Evolutionary conservation across 2,797 vertebrate species (phyloP).

Genomic region (Gambusia yucatana): DNA sequence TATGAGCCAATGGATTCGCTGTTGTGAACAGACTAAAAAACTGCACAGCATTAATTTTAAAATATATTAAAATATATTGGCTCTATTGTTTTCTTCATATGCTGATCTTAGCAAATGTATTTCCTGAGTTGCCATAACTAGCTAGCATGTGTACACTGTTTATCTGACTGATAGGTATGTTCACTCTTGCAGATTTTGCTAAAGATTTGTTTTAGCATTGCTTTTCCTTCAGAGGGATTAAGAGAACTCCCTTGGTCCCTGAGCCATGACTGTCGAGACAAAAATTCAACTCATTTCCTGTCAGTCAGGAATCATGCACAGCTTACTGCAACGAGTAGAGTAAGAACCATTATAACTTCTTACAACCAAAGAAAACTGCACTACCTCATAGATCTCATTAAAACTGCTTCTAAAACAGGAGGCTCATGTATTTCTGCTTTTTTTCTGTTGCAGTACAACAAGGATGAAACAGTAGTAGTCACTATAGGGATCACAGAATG

Average conservation of each 20-base stretch:
- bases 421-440: not conserved
- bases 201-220: not conserved
- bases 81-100: not conserved
- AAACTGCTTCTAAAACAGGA: not conserved
- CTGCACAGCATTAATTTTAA: not conserved
- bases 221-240: not conserved
- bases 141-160: not conserved
- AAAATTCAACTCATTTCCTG: not conserved
- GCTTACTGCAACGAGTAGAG: not conserved
- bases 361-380: not conserved
- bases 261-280: not conserved
- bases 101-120: not conserved
- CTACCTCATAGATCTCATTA: not conserved
- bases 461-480: not conserved
- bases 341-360: not conserved
- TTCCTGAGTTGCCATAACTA: not conserved
- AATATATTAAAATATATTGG: not conserved
- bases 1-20: constrained; percentile 88
- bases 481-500: not conserved
- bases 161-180: not conserved
- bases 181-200: not conserved
- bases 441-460: not conserved
- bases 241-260: not conserved
- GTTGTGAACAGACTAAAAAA: constrained; percentile 86
- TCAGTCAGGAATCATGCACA: not conserved